Evolutionary conservation across 2,113 vertebrate genomes (phyloP).

Genomic region (Xerus inauris): DNA sequence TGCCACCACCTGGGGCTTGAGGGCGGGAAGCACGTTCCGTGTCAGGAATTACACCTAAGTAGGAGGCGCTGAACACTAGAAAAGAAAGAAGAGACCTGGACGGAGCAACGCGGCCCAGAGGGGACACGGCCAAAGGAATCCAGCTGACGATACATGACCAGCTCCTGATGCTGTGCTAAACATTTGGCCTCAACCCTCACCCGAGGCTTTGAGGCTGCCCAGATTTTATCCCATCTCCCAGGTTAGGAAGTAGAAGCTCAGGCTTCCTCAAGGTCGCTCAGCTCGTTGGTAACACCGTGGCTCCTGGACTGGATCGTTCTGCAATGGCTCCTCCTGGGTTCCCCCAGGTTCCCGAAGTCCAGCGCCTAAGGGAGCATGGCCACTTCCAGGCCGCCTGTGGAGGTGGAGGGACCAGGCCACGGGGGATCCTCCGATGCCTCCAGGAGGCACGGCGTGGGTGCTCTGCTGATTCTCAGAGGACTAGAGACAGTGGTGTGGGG

Average conservation of each 20-base stretch:
- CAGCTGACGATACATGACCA: accelerated
- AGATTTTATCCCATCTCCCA: neutral
- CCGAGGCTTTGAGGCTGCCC: accelerated
- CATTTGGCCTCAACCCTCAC: neutral
- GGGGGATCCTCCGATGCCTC: neutral
- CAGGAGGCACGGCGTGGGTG: neutral
- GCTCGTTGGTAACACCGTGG: neutral
- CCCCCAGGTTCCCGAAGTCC: too few species aligned
- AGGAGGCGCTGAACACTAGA: neutral
- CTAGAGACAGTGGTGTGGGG: neutral
- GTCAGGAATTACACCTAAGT: neutral
- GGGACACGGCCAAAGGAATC: neutral
- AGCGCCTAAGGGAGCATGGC: neutral
- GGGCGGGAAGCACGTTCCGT: too few species aligned
- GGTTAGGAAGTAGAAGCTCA: accelerated
- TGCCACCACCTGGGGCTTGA: too few species aligned
- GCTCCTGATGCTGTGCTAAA: neutral
- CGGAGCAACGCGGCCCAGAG: neutral
- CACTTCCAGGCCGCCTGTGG: neutral
- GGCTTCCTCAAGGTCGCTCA: neutral
- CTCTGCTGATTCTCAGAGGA: neutral
- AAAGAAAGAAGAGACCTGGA: neutral
- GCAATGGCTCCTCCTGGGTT: neutral
- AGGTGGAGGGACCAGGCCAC: neutral
- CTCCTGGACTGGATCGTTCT: neutral